A percentile compares a stretch with the other conserved stretches of the same genome.
Evolutionary conservation across 2,797 vertebrate species (phyloP).

Genomic region (Aeoliscus strigatus): DNA sequence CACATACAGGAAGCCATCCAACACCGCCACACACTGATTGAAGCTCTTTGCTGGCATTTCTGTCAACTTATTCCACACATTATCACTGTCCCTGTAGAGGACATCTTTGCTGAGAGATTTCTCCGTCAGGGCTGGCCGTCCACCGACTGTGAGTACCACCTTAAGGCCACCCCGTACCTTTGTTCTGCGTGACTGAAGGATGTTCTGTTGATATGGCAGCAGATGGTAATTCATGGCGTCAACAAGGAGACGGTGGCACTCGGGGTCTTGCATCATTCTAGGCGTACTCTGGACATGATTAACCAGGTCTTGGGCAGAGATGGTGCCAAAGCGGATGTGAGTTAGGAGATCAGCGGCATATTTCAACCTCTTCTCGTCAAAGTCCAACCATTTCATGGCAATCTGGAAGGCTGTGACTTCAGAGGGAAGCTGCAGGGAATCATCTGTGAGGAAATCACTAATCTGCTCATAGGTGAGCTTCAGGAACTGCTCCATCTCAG

Average conservation of each 20-base stretch:
- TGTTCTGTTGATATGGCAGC: constrained; percentile 96
- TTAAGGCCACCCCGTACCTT: constrained; percentile 92
- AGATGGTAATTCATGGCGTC: constrained; percentile 99
- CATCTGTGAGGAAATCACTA: constrained; percentile 92
- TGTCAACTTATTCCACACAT: constrained; percentile 91
- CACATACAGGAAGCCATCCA: constrained; percentile 98
- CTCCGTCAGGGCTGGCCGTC: constrained; percentile 92
- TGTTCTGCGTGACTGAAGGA: constrained; percentile 95
- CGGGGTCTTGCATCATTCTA: constrained; percentile 97
- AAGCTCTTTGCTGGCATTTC: constrained; percentile 99
- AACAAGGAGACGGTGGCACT: constrained; percentile 95
- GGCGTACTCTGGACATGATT: constrained; percentile 93
- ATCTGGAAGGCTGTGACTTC: constrained; percentile 98
- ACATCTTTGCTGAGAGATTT: constrained; percentile 98
- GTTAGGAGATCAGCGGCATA: constrained; percentile 89
- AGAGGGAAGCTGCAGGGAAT: constrained; percentile 92
- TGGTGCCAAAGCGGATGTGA: constrained; percentile 96
- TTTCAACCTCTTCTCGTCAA: constrained; percentile 94
- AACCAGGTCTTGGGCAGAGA: constrained; percentile 95
- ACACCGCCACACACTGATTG: constrained; percentile 93
- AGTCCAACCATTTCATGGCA: constrained; percentile 97
- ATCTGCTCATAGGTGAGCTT: constrained; percentile 99
- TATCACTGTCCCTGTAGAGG: constrained; percentile 91
- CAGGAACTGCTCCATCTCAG: constrained; percentile 96
- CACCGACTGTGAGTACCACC: constrained; percentile 92